Conservation (phyloP, 1,140 invertebrate genomes). For the Hyposmocoma kahamanoa region DNA sequence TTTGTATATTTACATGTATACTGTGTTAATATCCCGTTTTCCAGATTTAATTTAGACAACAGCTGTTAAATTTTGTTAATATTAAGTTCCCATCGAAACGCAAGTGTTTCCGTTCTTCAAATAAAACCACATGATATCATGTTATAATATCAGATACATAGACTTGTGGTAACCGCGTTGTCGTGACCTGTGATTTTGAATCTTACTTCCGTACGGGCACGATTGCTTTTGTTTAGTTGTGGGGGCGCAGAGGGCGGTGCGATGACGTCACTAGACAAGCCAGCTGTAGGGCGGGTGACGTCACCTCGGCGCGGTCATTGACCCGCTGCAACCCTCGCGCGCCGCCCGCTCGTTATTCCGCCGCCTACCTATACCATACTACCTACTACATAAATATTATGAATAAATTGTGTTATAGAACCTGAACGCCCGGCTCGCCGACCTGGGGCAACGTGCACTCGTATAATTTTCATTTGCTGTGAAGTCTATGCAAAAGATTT, state of each 20-base stretch:
- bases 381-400: slow-evolving; percentile 32
- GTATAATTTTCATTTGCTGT: slow-evolving; percentile 1
- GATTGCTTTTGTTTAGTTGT: slow-evolving; percentile 46
- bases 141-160: slow-evolving; percentile 40
- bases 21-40: no score
- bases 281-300: slow-evolving; percentile 67
- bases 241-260: slow-evolving; percentile 22
- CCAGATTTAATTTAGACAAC: no score
- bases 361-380: slow-evolving; percentile 25
- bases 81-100: slow-evolving; percentile 28
- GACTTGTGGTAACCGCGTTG: slow-evolving; percentile 53
- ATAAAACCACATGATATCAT: slow-evolving; percentile 50
- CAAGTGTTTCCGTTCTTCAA: slow-evolving; percentile 37
- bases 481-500: no score
- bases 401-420: slow-evolving; percentile 55
- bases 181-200: slow-evolving; percentile 33
- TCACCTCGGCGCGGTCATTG: slow-evolving; percentile 50
- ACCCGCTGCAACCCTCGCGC: slow-evolving; percentile 47
- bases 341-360: slow-evolving; percentile 18
- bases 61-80: no score
- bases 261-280: slow-evolving; percentile 51
- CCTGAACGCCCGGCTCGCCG: slow-evolving; percentile 46
- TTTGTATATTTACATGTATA: no score
- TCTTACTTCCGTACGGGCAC: slow-evolving; percentile 40
- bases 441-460: slow-evolving; percentile 53